Conservation (phyloP, 2,797 vertebrate species). For the Galaxias olidus region DNA sequence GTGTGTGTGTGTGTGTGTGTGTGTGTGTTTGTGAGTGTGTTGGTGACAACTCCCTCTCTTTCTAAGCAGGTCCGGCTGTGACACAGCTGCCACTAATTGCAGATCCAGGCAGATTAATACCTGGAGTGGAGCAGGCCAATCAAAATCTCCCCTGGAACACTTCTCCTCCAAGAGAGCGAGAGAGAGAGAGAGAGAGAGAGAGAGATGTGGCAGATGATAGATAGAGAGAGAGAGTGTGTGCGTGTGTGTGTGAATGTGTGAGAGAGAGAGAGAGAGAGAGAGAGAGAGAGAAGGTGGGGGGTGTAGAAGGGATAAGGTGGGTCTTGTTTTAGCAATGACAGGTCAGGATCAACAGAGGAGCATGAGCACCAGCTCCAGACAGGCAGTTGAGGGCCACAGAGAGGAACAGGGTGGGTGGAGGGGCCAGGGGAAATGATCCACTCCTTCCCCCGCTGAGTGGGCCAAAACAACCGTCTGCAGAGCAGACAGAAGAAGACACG, state of each 20-base stretch:
- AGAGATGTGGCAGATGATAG: background rate
- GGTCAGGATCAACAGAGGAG: slow-evolving; percentile 56
- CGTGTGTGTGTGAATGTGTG: too few relatives aligned
- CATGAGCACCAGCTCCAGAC: slow-evolving; percentile 55
- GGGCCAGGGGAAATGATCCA: background rate
- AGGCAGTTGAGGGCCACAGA: slow-evolving; percentile 59
- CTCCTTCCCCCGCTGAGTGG: too few relatives aligned
- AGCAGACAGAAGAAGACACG: slow-evolving; percentile 40
- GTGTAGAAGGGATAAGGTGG: too few relatives aligned
- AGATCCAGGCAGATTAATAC: slow-evolving; percentile 61
- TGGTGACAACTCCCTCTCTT: slow-evolving; percentile 4
- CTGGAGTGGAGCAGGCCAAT: slow-evolving; percentile 50
- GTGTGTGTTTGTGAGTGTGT: background rate
- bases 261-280: background rate
- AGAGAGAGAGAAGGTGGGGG: background rate
- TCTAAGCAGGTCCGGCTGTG: slow-evolving; percentile 43
- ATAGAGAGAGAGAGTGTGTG: background rate
- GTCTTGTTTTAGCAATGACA: slow-evolving; percentile 37
- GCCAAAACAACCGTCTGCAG: slow-evolving; percentile 49
- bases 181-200: slow-evolving; percentile 4
- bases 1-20: slow-evolving; percentile 6
- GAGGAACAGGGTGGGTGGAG: background rate
- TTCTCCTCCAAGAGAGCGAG: slow-evolving; percentile 5
- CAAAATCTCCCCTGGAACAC: slow-evolving; percentile 53
- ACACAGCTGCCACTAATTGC: slow-evolving; percentile 55